These are phyloP conservation scores for Chionodraco myersi DNA, from an alignment of 2,113 vertebrate genomes.

Conservation along the genomic window DNA sequence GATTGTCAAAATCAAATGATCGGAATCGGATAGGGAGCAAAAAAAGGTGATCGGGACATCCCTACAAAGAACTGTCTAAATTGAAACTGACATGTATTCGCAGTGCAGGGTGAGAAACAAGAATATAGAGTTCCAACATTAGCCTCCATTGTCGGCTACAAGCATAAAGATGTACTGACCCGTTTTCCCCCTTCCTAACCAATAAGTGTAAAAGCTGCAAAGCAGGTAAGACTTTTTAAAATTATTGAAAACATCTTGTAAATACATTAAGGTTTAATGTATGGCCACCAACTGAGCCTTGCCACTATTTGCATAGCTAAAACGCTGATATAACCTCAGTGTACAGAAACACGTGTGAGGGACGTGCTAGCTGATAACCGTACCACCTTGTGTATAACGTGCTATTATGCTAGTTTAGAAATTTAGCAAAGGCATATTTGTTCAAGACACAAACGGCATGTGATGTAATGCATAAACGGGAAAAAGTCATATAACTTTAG, in stretches of 20 bases:
- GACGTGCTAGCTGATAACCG: not conserved
- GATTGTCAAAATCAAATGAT: no score
- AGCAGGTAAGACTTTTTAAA: not conserved
- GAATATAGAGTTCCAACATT: slow-evolving; percentile 5
- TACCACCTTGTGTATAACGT: no score
- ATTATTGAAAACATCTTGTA: no score
- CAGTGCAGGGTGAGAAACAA: not conserved
- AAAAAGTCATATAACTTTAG: not conserved
- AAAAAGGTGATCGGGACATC: no score
- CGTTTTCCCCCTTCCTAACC: not conserved
- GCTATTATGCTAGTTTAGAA: not conserved
- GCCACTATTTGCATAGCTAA: no score
- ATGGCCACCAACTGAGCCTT: no score
- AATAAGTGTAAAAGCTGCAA: slow-evolving; percentile 3
- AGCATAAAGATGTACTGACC: not conserved
- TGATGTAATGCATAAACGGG: not conserved
- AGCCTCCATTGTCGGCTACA: slow-evolving; percentile 14
- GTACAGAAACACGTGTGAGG: not conserved
- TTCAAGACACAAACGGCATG: not conserved
- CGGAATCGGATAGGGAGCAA: no score
- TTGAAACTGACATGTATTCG: not conserved
- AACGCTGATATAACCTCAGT: not conserved
- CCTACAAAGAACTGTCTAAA: slow-evolving; percentile 7
- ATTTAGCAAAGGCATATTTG: no score
- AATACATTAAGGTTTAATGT: no score